Evolutionary conservation across 2,888 invertebrate genomes (phyloP), one percentile per base, ranked within the genome.

Genomic region (Sinotaia quadrata): DNA sequence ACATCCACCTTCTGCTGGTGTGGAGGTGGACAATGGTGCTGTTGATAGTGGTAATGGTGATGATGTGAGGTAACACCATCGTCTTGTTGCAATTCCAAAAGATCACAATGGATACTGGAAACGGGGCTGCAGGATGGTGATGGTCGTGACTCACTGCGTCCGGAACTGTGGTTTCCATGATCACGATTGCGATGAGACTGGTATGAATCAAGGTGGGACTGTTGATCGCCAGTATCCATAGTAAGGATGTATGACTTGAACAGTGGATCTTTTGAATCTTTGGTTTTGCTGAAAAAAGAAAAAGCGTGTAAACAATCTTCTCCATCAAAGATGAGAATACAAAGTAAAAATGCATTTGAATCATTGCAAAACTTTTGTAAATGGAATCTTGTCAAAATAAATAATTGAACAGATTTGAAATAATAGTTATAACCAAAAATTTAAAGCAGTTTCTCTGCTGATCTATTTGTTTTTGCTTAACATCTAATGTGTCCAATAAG

Each of bases 171-270:
- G 15, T 41, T 44, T 10, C 41, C 54, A 21, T 60, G 56, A 27
- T 47, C 37, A 31, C 51, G 21, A 41, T 60, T 60, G 18, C 54
- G 61, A 52, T 41, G 33, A 24, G 21, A 49, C 4, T 49, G 52
- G 18, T 54, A 36, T 12, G 51, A 18, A 27, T 54, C 56, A 15
- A 44, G 65, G 33, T 65, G 65, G 34, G 47, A 51, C 37, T 61
- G 61, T 3, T 65, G 67, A 47, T 78, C 79, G 37, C 73, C 74
- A 4, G 78, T 76, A 41, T 78, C 81, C 65, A 83, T 75, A 18
- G 80, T 81, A 21, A 85, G 81, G 77, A 85, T 82, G 69, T 84
- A 85, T n/a, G 83, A 79, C 60, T 82, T 83, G 71, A 79, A 82
- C 69, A 76, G 74, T 27, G 79, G 78, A 54, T 78, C 80, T 15